Percentiles rank a stretch among this genome's conserved stretches.
Evolutionary conservation across 2,888 invertebrate genomes (phyloP).

Genomic region (Cataglyphis cursor): DNA sequence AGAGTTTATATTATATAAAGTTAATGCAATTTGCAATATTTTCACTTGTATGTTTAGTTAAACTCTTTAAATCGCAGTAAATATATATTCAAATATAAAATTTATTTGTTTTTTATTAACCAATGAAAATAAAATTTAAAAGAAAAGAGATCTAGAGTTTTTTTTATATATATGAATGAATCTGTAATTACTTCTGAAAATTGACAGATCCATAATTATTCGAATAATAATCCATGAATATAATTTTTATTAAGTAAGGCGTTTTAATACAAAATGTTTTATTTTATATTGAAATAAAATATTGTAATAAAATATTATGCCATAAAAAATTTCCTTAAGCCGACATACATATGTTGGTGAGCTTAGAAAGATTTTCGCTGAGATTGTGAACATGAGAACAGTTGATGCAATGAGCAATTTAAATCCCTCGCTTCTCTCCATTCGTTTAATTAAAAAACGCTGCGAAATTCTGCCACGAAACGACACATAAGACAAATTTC

Average conservation of each 20-base stretch:
- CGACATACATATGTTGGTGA: not conserved
- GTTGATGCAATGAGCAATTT: slow-evolving; percentile 27
- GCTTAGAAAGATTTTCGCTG: slow-evolving; percentile 6
- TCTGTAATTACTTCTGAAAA: not conserved
- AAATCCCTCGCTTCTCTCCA: slow-evolving; percentile 11
- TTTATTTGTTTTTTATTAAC: slow-evolving; percentile 18
- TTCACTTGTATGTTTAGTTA: not conserved
- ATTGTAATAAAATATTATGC: not conserved
- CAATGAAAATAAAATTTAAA: not conserved
- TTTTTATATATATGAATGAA: not conserved
- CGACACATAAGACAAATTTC: not conserved
- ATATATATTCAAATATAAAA: slow-evolving; percentile 6
- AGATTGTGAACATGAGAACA: slow-evolving; percentile 31
- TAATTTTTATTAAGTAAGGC: not conserved
- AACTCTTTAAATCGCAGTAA: slow-evolving; percentile 6
- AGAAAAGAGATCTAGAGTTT: not conserved
- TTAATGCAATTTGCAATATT: slow-evolving; percentile 2
- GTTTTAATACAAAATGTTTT: not conserved
- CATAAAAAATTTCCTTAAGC: slow-evolving; percentile 22
- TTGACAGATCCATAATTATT: not conserved
- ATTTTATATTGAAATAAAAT: not conserved
- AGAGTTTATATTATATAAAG: not conserved
- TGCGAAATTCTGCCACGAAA: not conserved
- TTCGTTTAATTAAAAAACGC: slow-evolving; percentile 6
- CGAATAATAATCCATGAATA: not conserved